phyloP scores from a whole-genome alignment of 1,140 invertebrate species.

The Ladona fulva region DNA sequence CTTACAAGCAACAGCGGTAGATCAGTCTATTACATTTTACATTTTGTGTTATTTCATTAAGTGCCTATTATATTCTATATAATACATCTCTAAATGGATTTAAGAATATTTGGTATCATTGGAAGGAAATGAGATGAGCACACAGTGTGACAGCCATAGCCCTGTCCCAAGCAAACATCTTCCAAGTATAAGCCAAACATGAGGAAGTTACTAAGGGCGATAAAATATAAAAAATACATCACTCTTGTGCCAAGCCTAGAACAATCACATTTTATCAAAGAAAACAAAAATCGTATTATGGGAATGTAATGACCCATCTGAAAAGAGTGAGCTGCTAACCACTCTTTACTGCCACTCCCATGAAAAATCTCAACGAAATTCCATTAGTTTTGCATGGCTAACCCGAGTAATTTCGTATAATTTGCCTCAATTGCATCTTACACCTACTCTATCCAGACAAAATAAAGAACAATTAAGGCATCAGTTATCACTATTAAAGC shows the following conservation, averaged over 20 bases:
- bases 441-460: neutral
- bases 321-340: neutral
- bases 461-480: conserved; percentile 6
- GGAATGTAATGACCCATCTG: neutral
- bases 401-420: neutral
- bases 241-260: neutral
- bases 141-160: neutral
- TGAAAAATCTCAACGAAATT: neutral
- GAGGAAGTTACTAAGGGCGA: neutral
- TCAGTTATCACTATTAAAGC: conserved; percentile 6
- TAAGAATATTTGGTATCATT: neutral
- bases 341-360: neutral
- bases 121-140: neutral
- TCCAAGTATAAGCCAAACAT: neutral
- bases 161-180: neutral
- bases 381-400: neutral
- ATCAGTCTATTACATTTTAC: neutral
- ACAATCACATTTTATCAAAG: conserved; percentile 3
- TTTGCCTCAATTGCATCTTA: neutral
- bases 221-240: neutral
- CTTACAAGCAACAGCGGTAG: neutral
- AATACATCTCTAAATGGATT: neutral
- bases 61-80: neutral
- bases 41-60: neutral
- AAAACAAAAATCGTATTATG: neutral